Conservation (phyloP, 2,888 invertebrate species). For the Noctua janthina region DNA sequence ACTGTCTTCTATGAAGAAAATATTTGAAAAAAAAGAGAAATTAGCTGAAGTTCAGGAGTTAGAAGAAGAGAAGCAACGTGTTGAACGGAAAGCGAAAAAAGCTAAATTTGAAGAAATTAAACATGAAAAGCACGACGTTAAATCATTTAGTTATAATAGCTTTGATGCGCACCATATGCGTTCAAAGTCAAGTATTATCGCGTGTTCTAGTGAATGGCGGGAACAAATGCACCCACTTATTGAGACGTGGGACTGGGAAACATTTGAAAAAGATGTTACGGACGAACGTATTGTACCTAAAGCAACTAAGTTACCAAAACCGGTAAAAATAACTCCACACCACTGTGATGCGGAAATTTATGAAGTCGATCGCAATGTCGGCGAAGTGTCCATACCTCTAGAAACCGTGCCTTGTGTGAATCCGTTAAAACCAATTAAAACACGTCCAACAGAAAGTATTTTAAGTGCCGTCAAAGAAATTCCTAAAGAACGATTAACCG, state of each 20-base stretch:
- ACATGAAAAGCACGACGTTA: slow-evolving; percentile 87
- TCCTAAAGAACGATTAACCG: slow-evolving; percentile 89
- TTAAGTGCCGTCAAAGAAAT: slow-evolving; percentile 89
- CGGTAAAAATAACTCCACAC: slow-evolving; percentile 87
- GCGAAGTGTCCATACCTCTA: slow-evolving; percentile 89
- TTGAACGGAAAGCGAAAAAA: slow-evolving; percentile 83
- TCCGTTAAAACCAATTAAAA: slow-evolving; percentile 90
- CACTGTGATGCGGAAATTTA: slow-evolving; percentile 88
- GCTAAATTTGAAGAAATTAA: slow-evolving; percentile 83
- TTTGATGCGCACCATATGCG: slow-evolving; percentile 89
- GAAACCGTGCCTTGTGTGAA: slow-evolving; percentile 92
- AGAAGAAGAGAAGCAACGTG: slow-evolving; percentile 89
- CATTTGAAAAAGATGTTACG: slow-evolving; percentile 91
- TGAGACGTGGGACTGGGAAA: slow-evolving; percentile 92
- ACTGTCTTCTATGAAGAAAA: slow-evolving; percentile 92
- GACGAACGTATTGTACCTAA: slow-evolving; percentile 87
- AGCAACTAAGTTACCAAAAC: slow-evolving; percentile 85
- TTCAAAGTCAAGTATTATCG: slow-evolving; percentile 88
- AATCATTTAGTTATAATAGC: slow-evolving; percentile 85
- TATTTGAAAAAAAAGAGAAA: slow-evolving; percentile 94
- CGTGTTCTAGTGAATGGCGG: slow-evolving; percentile 90
- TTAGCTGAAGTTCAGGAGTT: slow-evolving; percentile 91
- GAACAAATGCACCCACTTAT: slow-evolving; percentile 92
- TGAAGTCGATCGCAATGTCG: slow-evolving; percentile 87
- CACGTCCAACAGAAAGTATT: slow-evolving; percentile 85